Conservation (phyloP, 2,113 vertebrate genomes). For the Excalfactoria chinensis region DNA sequence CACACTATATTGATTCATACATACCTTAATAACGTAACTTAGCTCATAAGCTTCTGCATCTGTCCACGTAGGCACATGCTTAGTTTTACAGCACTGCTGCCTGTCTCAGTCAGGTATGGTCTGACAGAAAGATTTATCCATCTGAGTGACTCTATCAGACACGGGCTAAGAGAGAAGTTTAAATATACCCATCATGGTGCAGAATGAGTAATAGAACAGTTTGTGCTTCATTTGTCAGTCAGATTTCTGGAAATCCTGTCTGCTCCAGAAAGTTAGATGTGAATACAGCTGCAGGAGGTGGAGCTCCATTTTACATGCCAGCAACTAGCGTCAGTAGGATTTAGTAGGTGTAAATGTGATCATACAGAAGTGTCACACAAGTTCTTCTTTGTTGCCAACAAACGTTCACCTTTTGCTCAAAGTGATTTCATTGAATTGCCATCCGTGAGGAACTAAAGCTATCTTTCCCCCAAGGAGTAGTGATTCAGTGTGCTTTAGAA, state of each 20-base stretch:
- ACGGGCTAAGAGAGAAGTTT: background rate
- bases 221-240: conserved; percentile 26
- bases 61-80: background rate
- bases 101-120: background rate
- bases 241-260: conserved; percentile 30
- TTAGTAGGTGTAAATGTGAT: conserved; percentile 20
- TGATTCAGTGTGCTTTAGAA: conserved; percentile 18
- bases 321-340: background rate
- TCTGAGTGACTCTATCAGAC: background rate
- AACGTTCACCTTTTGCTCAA: conserved; percentile 34
- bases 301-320: background rate
- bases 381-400: background rate
- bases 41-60: background rate
- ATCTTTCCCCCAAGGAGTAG: background rate
- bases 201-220: conserved; percentile 15
- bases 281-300: conserved; percentile 43
- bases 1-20: background rate
- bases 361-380: background rate
- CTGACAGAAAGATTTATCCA: background rate
- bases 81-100: background rate
- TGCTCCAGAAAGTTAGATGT: conserved; percentile 4
- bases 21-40: background rate
- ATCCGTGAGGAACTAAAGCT: conserved; percentile 2
- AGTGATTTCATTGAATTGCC: conserved; percentile 13
- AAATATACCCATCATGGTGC: background rate